Evolutionary conservation across 1,140 invertebrate genomes (phyloP), one percentile per base, ranked within the genome.

Genomic region (Nasonia longicornis): DNA sequence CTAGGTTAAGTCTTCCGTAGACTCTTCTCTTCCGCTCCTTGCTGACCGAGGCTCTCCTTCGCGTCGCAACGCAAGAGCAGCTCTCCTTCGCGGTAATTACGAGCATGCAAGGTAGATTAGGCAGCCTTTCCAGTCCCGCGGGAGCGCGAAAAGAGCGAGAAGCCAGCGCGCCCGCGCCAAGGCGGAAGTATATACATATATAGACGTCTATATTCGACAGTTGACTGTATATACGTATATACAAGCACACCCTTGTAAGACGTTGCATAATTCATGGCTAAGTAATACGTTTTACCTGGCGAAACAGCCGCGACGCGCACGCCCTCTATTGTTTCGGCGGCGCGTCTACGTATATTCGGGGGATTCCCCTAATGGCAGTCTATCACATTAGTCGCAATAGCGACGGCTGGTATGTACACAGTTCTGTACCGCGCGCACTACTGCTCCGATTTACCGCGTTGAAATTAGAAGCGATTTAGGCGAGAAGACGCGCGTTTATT

Each of bases 241-340:
- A 20, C 20, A 16, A 58, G 52, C 3, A 16, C 82, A 83, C 84
- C 16, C 45, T 86, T 85, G 82, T 74, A 79, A 85, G 84, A 77
- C 83, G 77, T 83, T 88, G 83, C 85, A 89, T 89, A 89, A 89
- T 89, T 89, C 87, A 89, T 87, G 87, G 84, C 85, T 84, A 86
- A 88, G 87, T 89, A 89, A 89, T 89, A 89, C 87, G 86, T 88
- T 88, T 89, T 88, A 86, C 83, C 31, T 71, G 63, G 71, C 38
- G 42, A 45, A 70, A 22, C 42, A 35, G 45, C 48, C 26, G 20
- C 26, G 52, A 58, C 20, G 11, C 7, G 26, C 7, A 16, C 29
- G 6, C 64, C 26, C n/a, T 58, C 71, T 73, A 20, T 58, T n/a
- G 16, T 20, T 35, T 67, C 26, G 7, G 22, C n/a, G 11, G 4